Base-by-base conservation (phyloP, 1,140 invertebrate species). In the Rhagoletis pomonella region DNA sequence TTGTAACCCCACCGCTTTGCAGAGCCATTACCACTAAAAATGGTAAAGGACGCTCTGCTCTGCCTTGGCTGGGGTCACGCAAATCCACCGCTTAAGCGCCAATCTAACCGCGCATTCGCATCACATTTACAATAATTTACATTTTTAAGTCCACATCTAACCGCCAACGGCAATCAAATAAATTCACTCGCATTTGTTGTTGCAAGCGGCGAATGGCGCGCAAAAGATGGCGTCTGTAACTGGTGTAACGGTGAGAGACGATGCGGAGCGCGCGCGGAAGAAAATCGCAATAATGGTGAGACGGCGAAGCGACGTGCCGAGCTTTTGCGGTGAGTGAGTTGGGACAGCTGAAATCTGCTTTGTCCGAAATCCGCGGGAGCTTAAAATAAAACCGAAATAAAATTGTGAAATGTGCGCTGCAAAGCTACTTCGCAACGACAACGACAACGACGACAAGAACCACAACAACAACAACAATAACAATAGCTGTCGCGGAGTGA, bases 121-220 rank as follows among this genome's bases (percentile, higher is more conserved):
- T 86, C 86, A 87, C 85, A 88, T 88, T 88, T 84, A 88, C 88
- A 89, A 88, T 88, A 89, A 90, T 90, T 90, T 90, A 89, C 89
- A 90, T 90, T 89, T 90, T 90, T 88, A 90, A 89, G 87, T 89
- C 89, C 29, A 73, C 86, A 81, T 85, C 84, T 87, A 69, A 87
- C 88, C 88, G 86, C 87, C 86, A 87, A 77, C 65, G 86, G 86
- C 87, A 89, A 90, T 90, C 88, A 88, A 90, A 89, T 89, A 88
- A 88, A 87, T 88, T 88, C 86, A 88, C 85, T 89, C 67, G 84
- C 88, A 87, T 87, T 88, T 88, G 65, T 64, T 69, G 39, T 29
- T 58, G 17, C 19, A 85, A 47, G 77, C 55, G 50, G 14, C n/a
- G 19, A 85, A 86, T 10, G 42, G 58, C 10, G 58, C 50, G 65